Percentiles rank a stretch among this genome's conserved stretches.
These are phyloP conservation scores for Trichonephila clavipes DNA, from an alignment of 1,140 invertebrate species.

Conservation along the genomic window DNA sequence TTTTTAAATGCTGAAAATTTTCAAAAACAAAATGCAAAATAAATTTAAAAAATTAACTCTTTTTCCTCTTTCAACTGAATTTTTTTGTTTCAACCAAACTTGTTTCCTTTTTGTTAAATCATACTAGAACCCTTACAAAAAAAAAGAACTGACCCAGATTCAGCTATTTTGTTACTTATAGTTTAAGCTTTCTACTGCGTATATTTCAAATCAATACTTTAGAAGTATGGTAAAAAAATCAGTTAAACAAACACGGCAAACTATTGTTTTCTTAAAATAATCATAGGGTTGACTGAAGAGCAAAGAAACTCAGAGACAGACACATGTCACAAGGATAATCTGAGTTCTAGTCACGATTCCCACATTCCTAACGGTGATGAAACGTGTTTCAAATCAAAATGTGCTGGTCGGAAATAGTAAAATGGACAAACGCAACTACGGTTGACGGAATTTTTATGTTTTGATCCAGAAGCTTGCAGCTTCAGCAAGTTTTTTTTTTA, in stretches of 20 bases:
- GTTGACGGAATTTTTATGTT: constrained; percentile 48
- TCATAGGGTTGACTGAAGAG: constrained; percentile 23
- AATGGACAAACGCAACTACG: constrained; percentile 39
- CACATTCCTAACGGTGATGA: constrained; percentile 53
- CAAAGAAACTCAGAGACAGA: constrained; percentile 26
- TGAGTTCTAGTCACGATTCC: constrained; percentile 52
- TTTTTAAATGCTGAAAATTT: too few relatives aligned
- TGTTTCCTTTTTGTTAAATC: too few relatives aligned
- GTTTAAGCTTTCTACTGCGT: too few relatives aligned
- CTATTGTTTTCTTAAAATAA: constrained; percentile 14
- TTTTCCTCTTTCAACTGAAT: too few relatives aligned
- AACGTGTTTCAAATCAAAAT: constrained; percentile 66
- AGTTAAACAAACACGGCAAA: background rate
- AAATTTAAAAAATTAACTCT: too few relatives aligned
- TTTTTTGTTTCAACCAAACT: too few relatives aligned
- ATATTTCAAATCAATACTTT: too few relatives aligned
- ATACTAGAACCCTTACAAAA: too few relatives aligned
- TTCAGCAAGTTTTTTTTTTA: constrained; percentile 32
- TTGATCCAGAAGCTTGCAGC: constrained; percentile 25
- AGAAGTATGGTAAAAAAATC: background rate
- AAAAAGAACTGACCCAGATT: too few relatives aligned
- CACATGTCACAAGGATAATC: constrained; percentile 39
- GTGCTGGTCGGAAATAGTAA: constrained; percentile 11
- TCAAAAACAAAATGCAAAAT: too few relatives aligned
- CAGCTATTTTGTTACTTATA: too few relatives aligned